phyloP scores from a whole-genome alignment of 2,113 vertebrate species.

The Lepus timidus region DNA sequence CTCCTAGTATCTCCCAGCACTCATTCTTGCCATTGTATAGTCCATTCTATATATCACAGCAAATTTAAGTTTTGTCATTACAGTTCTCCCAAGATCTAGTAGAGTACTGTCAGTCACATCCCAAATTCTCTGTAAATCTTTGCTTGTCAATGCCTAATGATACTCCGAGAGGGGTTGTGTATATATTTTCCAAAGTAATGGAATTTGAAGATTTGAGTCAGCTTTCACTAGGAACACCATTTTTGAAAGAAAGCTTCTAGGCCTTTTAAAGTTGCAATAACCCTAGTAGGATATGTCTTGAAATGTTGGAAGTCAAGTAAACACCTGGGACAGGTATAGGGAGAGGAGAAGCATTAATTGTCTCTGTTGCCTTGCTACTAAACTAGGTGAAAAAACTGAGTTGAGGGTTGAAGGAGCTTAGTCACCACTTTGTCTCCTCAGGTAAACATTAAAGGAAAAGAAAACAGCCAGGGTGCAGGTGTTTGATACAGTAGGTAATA shows the following conservation, averaged over 20 bases:
- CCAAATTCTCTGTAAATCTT: not conserved
- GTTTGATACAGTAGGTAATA: too few species aligned
- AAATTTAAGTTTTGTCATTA: not conserved
- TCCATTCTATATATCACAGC: not conserved
- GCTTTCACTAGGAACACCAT: not conserved
- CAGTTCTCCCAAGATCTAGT: not conserved
- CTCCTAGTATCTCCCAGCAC: not conserved
- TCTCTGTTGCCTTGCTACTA: not conserved
- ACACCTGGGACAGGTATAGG: not conserved
- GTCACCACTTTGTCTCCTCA: not conserved
- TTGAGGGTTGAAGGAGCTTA: not conserved
- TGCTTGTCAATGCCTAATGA: not conserved
- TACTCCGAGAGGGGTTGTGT: not conserved
- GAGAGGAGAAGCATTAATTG: not conserved
- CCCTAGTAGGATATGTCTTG: not conserved
- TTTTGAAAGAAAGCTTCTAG: slow-evolving; percentile 26
- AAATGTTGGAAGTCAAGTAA: not conserved
- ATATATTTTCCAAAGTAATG: not conserved
- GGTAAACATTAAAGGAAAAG: not conserved
- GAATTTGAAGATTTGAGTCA: not conserved
- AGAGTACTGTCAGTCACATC: not conserved
- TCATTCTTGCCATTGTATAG: not conserved
- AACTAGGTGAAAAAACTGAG: not conserved
- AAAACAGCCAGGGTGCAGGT: not conserved
- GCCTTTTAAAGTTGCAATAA: not conserved